These are phyloP conservation scores for Triops cancriformis DNA, from an alignment of 1,140 invertebrate genomes.

Conservation along the genomic window DNA sequence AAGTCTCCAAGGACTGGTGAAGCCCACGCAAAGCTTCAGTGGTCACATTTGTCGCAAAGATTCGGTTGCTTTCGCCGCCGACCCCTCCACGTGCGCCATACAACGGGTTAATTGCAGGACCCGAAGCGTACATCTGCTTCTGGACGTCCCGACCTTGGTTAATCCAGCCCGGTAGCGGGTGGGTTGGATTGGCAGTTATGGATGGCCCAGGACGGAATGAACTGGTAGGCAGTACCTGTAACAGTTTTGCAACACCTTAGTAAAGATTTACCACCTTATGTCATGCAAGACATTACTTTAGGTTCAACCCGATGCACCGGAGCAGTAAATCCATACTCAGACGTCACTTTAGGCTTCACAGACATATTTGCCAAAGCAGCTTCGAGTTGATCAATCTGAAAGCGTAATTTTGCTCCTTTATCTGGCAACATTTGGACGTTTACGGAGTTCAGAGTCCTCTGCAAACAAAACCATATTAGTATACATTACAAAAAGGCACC, in stretches of 20 bases:
- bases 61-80: neutral
- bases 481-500: no score
- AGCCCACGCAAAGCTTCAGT: conserved; percentile 60
- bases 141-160: neutral
- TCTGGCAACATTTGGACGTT: neutral
- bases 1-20: conserved; percentile 57
- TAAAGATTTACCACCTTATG: neutral
- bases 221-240: neutral
- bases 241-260: neutral
- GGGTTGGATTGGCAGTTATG: neutral
- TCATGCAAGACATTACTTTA: neutral
- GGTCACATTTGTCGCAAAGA: conserved; percentile 47
- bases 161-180: neutral
- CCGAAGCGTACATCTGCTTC: neutral
- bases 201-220: neutral
- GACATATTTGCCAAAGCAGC: neutral
- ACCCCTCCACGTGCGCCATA: neutral
- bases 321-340: neutral
- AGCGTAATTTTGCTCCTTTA: neutral
- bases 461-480: neutral
- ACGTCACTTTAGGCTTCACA: neutral
- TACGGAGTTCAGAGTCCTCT: neutral
- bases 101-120: neutral
- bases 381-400: neutral
- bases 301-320: neutral